A percentile compares a stretch with the other conserved stretches of the same genome.
Conservation (phyloP, 2,113 vertebrate species). For the Hymenochirus boettgeri region DNA sequence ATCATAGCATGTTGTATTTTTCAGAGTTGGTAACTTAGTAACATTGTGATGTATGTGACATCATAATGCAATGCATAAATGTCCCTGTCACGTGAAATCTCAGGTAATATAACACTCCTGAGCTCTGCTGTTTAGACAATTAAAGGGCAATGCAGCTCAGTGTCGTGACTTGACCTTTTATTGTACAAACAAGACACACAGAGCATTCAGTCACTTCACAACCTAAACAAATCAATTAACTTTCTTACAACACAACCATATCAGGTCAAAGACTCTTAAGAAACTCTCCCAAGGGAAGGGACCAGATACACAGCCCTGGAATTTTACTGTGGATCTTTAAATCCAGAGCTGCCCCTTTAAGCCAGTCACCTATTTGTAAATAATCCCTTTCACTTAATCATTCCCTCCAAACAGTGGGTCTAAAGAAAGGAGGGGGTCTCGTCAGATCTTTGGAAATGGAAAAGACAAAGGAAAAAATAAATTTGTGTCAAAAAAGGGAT, state of each 20-base stretch:
- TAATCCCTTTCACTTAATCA: not conserved
- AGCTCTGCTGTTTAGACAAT: slow-evolving; percentile 7
- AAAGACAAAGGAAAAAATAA: no score
- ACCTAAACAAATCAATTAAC: slow-evolving; percentile 2
- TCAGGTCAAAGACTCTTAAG: slow-evolving; percentile 1
- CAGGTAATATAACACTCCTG: no score
- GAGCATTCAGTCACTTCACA: not conserved
- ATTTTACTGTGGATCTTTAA: not conserved
- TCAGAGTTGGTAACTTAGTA: no score
- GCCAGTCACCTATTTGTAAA: not conserved
- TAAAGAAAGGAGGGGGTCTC: no score
- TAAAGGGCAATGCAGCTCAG: slow-evolving; percentile 13
- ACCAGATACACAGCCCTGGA: not conserved
- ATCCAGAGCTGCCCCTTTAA: no score
- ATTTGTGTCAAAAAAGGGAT: no score
- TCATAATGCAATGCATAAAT: no score
- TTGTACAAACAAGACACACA: not conserved
- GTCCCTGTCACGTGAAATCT: no score
- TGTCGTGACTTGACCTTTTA: not conserved
- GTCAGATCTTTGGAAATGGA: not conserved
- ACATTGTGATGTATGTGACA: no score
- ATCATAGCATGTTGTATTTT: no score
- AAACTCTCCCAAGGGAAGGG: not conserved
- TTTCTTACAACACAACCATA: not conserved
- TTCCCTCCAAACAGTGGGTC: no score